phyloP scores from a whole-genome alignment of 2,113 vertebrate genomes.

The Mionectes macconnelli region DNA sequence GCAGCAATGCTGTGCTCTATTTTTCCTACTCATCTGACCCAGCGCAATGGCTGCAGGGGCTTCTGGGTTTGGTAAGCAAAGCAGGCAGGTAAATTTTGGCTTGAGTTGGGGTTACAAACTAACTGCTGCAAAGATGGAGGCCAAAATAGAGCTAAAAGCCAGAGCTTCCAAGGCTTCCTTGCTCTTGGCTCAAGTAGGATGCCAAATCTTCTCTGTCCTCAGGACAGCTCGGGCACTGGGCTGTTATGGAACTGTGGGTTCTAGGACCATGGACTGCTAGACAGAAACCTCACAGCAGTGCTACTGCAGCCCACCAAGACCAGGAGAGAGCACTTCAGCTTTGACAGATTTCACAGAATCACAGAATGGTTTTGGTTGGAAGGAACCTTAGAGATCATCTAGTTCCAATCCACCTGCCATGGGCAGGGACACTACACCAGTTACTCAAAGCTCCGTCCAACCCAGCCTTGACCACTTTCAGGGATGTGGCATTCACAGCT shows the following conservation, averaged over 20 bases:
- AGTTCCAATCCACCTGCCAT: background rate
- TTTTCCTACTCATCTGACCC: background rate
- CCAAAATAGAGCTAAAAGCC: background rate
- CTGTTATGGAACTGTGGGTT: background rate
- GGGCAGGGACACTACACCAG: background rate
- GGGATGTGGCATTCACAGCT: background rate
- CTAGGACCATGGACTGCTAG: background rate
- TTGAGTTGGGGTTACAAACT: background rate
- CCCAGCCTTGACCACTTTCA: background rate
- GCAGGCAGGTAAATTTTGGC: background rate
- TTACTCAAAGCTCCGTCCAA: background rate
- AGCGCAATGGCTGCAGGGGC: background rate
- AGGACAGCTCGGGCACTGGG: background rate
- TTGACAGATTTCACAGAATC: background rate
- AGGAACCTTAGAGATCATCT: background rate
- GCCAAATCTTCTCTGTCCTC: background rate
- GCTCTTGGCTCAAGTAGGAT: background rate
- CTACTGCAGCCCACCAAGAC: background rate
- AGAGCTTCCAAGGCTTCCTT: background rate
- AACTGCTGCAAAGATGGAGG: background rate
- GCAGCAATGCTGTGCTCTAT: background rate
- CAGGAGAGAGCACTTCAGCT: background rate
- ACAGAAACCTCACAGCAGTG: background rate
- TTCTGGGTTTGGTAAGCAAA: constrained; percentile 60
- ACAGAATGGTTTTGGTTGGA: background rate